phyloP scores from a whole-genome alignment of 2,113 vertebrate genomes.

The Ageneiosus marmoratus region DNA sequence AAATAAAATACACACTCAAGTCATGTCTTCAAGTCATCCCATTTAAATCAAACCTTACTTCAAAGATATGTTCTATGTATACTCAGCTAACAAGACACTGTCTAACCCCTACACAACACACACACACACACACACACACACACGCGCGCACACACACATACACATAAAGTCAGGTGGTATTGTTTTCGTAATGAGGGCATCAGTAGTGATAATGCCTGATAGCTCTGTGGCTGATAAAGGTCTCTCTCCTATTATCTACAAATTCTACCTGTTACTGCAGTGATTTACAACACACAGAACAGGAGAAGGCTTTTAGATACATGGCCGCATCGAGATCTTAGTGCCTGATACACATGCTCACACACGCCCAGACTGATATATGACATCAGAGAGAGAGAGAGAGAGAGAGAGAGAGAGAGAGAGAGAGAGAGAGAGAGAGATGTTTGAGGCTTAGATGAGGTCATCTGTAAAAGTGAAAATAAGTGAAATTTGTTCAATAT shows the following conservation, averaged over 20 bases:
- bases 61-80: background rate
- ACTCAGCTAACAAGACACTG: background rate
- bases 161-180: background rate
- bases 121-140: conserved; percentile 1
- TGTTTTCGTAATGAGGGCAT: conserved; percentile 1
- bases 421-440: background rate
- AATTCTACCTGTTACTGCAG: conserved; percentile 19
- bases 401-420: background rate
- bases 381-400: conserved; percentile 7
- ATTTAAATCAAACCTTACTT: conserved; percentile 15
- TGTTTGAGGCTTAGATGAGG: background rate
- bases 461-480: background rate
- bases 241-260: conserved; percentile 17
- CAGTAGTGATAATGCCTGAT: conserved; percentile 24
- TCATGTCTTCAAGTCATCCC: conserved; percentile 14
- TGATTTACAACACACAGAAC: conserved; percentile 37
- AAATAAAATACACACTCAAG: conserved; percentile 27
- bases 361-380: conserved; percentile 16
- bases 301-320: conserved; percentile 32
- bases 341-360: conserved; percentile 15
- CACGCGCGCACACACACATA: conserved; percentile 1
- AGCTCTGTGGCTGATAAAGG: conserved; percentile 27
- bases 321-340: conserved; percentile 12
- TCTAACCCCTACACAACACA: background rate
- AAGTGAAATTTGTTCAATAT: background rate